These are phyloP conservation scores for Diadumene lineata DNA, from an alignment of 92 coral and sea anemone species.

Conservation along the genomic window DNA sequence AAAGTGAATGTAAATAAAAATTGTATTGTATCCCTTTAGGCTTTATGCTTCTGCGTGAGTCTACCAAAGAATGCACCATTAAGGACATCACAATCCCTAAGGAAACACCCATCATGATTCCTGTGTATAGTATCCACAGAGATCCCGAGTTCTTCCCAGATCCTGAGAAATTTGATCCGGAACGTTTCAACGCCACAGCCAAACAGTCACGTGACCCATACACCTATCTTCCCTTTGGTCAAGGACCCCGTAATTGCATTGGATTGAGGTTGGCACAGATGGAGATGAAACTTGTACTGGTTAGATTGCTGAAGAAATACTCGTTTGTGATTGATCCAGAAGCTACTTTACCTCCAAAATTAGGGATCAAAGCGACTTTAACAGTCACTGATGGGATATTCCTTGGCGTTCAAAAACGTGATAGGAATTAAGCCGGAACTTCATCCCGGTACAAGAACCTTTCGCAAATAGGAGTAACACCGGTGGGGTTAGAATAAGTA, in stretches of 20 bases:
- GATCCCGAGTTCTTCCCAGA: slow-evolving; percentile 39
- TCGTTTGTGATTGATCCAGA: slow-evolving; percentile 37
- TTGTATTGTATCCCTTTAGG: slow-evolving; percentile 3
- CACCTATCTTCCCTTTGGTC: slow-evolving; percentile 14
- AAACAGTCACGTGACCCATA: slow-evolving; percentile 63
- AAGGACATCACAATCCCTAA: slow-evolving; percentile 1
- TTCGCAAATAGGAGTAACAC: no score
- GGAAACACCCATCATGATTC: slow-evolving; percentile 3
- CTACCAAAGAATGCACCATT: slow-evolving; percentile 17
- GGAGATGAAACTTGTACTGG: slow-evolving; percentile 63
- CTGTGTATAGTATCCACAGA: slow-evolving; percentile 16
- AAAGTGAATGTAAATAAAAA: no score
- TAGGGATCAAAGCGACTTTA: slow-evolving; percentile 4
- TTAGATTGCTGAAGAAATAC: slow-evolving; percentile 44
- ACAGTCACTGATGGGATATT: slow-evolving; percentile 9
- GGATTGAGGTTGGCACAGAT: slow-evolving; percentile 18
- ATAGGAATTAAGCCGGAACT: not conserved
- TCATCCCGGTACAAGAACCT: no score
- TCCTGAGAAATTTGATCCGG: slow-evolving; percentile 67
- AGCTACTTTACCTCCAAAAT: slow-evolving; percentile 22
- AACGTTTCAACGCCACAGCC: slow-evolving; percentile 59
- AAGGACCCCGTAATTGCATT: slow-evolving; percentile 19
- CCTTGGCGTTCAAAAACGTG: slow-evolving; percentile 7
- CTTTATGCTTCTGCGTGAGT: not conserved
- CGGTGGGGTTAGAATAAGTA: no score